Conservation (phyloP, 2,113 vertebrate species). For the Dasyurus viverrinus region DNA sequence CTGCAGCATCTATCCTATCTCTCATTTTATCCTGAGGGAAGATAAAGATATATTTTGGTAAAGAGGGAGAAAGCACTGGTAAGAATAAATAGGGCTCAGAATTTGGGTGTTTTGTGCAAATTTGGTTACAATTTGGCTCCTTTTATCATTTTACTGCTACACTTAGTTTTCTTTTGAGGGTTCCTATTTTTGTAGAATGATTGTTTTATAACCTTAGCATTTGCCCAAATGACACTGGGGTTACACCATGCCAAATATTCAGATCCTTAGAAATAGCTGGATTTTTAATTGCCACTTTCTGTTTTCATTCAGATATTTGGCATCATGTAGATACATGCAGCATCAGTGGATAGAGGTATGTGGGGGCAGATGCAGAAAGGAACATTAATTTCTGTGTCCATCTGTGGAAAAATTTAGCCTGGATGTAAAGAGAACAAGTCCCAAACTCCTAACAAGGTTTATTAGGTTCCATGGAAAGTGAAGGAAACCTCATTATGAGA, state of each 20-base stretch:
- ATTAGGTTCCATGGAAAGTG: not conserved
- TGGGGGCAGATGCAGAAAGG: not conserved
- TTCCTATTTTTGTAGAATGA: not conserved
- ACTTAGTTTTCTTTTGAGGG: not conserved
- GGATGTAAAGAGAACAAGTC: constrained; percentile 1
- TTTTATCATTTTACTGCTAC: not conserved
- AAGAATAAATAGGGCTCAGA: not conserved
- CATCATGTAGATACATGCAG: not conserved
- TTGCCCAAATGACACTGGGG: not conserved
- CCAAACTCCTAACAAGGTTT: constrained; percentile 1
- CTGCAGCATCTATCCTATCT: not conserved
- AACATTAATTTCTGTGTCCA: constrained; percentile 5
- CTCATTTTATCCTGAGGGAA: not conserved
- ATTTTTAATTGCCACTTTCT: constrained; percentile 3
- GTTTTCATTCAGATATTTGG: not conserved
- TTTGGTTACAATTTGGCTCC: not conserved
- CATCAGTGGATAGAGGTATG: not conserved
- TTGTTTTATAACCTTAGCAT: not conserved
- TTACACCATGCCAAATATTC: not conserved
- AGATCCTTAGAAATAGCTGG: constrained; percentile 1
- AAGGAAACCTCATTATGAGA: not conserved
- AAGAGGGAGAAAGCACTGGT: not conserved
- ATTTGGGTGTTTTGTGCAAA: not conserved
- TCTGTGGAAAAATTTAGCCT: constrained; percentile 4
- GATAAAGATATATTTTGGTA: not conserved